These are phyloP conservation scores for Calliphora vomitoria DNA, from an alignment of 2,888 invertebrate genomes.

Conservation along the genomic window DNA sequence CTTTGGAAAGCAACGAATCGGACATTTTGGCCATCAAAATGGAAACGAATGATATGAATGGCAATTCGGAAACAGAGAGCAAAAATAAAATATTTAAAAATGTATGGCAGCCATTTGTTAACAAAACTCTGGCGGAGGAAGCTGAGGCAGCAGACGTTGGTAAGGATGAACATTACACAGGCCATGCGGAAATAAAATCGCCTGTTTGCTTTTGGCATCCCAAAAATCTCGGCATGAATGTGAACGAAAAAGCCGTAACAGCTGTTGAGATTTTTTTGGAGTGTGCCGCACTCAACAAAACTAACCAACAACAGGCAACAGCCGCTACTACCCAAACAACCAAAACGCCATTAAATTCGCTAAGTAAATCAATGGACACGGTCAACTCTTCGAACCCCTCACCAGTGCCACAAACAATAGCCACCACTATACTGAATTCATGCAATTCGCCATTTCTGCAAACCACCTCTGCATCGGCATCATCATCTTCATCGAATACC, in stretches of 20 bases:
- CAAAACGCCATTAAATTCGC: constrained; percentile 20
- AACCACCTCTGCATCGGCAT: constrained; percentile 53
- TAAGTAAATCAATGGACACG: background rate
- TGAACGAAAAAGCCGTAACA: constrained; percentile 71
- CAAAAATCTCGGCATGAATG: constrained; percentile 64
- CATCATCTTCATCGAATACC: constrained; percentile 46
- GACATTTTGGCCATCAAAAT: constrained; percentile 25
- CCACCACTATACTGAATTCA: background rate
- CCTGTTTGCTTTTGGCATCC: constrained; percentile 80
- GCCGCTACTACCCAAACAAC: constrained; percentile 1
- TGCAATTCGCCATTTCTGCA: constrained; percentile 48
- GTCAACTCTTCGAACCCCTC: constrained; percentile 8
- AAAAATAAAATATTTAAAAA: constrained; percentile 45
- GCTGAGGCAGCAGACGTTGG: constrained; percentile 9
- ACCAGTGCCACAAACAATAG: constrained; percentile 36
- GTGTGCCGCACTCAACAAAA: constrained; percentile 76
- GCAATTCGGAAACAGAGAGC: constrained; percentile 6
- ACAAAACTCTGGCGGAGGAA: constrained; percentile 1
- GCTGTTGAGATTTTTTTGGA: constrained; percentile 81
- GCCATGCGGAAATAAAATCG: constrained; percentile 41
- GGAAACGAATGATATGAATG: constrained; percentile 33
- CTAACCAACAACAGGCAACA: constrained; percentile 20
- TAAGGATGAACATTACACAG: background rate
- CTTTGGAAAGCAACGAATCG: background rate
- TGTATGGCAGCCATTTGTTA: constrained; percentile 56